Evolutionary conservation across 1,140 invertebrate species (phyloP), one percentile per base, ranked within the genome.

Genomic region (Bradysia coprophila): DNA sequence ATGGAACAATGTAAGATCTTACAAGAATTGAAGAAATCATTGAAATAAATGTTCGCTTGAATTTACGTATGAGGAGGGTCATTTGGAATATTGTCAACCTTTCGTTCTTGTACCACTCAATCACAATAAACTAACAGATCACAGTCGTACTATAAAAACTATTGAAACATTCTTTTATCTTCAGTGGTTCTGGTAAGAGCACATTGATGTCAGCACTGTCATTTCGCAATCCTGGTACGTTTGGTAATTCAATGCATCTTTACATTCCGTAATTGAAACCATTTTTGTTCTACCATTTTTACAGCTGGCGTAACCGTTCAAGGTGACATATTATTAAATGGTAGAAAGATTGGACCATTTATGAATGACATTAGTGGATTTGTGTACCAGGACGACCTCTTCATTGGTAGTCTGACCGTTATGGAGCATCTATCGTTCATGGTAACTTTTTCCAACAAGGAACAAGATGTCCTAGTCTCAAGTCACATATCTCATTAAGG

Each of bases 361-460:
- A 82, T 92, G 71, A 76, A 77, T 49, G 68, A 71, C 43, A 65
- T 90, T 28, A 91, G 83, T 44, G 92, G 88, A 0, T 97, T 89
- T 59, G 89, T 97, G 59, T 85, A 95, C 52, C 94, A 97, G 61
- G 84, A 92, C 44, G 87, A 93, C 55, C 65, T 93, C 22, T 94
- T 95, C 54, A 75, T 91, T 28, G 81, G 78, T 1, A 76, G 78
- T 9, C 70, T 94, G 43, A 93, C 89, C 0, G 88, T 94, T 20
- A 64, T 71, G 37, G 91, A 96, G 59, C 89, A 95, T 55, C 70
- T 96, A 13, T 73, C 71, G 47, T 90, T 93, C 48, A 90, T 91
- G 81, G 87, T 88, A 61, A 60, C 49, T 33, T 5, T 32, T 18
- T 31, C n/a, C 28, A 9, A 9, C 8, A 45, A 15, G n/a, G 24